These are phyloP conservation scores for Ophiodon elongatus DNA, from an alignment of 2,113 vertebrate species.

Conservation along the genomic window DNA sequence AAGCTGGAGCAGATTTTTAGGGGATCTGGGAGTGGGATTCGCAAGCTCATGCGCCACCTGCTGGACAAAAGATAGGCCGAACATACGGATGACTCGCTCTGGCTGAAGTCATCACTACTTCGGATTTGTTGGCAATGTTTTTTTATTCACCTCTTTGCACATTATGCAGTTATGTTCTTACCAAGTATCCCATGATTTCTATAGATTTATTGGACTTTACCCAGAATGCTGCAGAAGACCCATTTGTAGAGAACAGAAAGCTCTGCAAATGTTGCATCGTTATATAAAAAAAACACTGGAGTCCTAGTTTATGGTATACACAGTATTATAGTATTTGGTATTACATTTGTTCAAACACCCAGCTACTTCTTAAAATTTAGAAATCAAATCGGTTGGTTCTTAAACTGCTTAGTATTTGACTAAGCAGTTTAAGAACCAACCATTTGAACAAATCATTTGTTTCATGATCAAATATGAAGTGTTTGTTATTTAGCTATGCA, in stretches of 20 bases:
- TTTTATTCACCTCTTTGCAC: background rate
- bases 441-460: too few relatives aligned
- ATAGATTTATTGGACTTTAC: background rate
- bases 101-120: conserved; percentile 31
- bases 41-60: conserved; percentile 68
- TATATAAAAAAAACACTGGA: background rate
- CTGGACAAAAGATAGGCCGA: conserved; percentile 38
- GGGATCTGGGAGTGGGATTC: conserved; percentile 56
- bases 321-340: background rate
- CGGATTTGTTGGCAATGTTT: conserved; percentile 2
- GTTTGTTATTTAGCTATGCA: conserved; percentile 8
- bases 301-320: background rate
- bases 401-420: background rate
- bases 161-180: background rate
- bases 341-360: background rate
- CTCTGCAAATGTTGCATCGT: background rate
- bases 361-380: background rate
- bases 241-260: background rate
- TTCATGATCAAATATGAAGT: background rate
- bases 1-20: conserved; percentile 68
- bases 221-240: background rate
- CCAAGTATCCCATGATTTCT: too few relatives aligned
- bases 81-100: conserved; percentile 2
- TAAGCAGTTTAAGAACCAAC: too few relatives aligned
- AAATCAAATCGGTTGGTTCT: background rate